phyloP scores from a whole-genome alignment of 2,113 vertebrate species.

The Prinia subflava region DNA sequence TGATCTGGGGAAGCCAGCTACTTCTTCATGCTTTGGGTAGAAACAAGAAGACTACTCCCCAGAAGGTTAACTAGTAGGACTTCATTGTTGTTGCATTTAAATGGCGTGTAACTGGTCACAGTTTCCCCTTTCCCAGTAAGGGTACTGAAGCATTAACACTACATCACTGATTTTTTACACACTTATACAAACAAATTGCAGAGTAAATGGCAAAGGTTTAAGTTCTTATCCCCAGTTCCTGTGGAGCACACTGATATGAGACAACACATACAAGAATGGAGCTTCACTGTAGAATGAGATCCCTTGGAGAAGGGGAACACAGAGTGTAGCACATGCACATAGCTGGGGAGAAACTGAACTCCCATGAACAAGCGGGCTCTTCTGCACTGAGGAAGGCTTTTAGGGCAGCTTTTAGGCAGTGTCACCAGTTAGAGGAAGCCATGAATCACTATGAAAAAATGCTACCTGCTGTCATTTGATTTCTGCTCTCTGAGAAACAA shows the following conservation, averaged over 20 bases:
- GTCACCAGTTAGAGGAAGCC: background rate
- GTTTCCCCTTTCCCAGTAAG: background rate
- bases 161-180: background rate
- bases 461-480: background rate
- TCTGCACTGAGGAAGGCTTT: background rate
- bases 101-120: background rate
- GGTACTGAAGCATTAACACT: background rate
- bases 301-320: background rate
- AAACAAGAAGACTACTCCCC: background rate
- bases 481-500: background rate
- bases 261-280: background rate
- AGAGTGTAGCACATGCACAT: background rate
- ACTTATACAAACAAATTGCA: background rate
- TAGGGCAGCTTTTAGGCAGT: background rate
- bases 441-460: background rate
- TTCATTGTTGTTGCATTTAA: background rate
- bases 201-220: background rate
- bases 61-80: background rate
- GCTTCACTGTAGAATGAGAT: background rate
- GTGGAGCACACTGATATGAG: background rate
- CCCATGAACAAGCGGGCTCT: rapidly evolving
- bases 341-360: background rate
- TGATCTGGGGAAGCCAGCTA: background rate
- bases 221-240: background rate
- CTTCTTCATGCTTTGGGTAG: background rate